Conservation (phyloP, 1,140 invertebrate genomes). For the Euglossa dilemma region DNA sequence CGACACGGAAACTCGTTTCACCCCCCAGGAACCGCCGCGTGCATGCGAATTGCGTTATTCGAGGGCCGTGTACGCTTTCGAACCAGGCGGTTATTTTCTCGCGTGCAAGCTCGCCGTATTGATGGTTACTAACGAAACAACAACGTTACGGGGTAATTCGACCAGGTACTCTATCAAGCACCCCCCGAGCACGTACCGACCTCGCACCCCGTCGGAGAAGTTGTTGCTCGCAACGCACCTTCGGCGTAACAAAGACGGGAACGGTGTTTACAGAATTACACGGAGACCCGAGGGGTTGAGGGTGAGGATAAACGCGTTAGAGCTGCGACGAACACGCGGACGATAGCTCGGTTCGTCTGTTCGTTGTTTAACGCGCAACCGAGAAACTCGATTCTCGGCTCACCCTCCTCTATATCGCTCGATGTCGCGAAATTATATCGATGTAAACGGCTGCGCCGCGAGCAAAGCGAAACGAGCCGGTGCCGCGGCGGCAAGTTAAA, state of each 20-base stretch:
- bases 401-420: neutral
- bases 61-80: neutral
- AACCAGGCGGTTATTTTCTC: neutral
- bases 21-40: too few species aligned
- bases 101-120: neutral
- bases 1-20: neutral
- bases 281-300: too few species aligned
- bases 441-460: neutral
- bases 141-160: neutral
- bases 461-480: neutral
- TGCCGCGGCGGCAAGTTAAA: slow-evolving; percentile 1
- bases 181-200: neutral
- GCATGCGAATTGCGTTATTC: neutral
- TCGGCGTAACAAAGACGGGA: neutral
- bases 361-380: neutral
- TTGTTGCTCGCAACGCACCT: neutral
- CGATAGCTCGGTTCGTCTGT: neutral
- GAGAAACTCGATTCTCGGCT: neutral
- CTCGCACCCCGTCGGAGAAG: neutral
- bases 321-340: neutral
- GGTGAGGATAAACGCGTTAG: slow-evolving; percentile 5
- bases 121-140: neutral
- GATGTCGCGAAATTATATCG: slow-evolving; percentile 3
- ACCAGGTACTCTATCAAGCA: neutral
- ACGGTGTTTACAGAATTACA: slow-evolving; percentile 2